These are phyloP conservation scores for Lottia gigantea DNA, from an alignment of 2,888 invertebrate genomes.

Conservation along the genomic window DNA sequence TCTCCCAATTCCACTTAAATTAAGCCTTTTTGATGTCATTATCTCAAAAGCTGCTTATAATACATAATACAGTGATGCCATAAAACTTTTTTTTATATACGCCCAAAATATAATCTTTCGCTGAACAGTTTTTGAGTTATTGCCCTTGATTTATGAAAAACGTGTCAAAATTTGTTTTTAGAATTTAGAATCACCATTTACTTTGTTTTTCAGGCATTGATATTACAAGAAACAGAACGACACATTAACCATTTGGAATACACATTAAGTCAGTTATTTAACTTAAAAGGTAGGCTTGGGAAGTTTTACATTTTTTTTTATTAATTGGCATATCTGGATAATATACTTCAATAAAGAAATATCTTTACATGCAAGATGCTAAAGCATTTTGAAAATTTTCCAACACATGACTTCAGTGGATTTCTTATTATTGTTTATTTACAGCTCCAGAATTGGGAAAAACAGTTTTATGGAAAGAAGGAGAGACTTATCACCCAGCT, in stretches of 20 bases:
- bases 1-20: no score
- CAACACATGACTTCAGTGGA: no score
- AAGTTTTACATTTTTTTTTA: neutral
- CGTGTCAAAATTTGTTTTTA: no score
- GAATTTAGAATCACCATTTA: neutral
- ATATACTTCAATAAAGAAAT: no score
- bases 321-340: neutral
- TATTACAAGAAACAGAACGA: conserved; percentile 58
- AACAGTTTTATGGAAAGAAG: conserved; percentile 42
- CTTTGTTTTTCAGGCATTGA: conserved; percentile 50
- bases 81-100: no score
- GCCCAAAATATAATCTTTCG: no score
- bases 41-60: neutral
- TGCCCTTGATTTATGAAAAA: no score
- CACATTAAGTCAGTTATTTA: conserved; percentile 35
- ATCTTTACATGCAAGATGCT: no score
- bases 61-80: no score
- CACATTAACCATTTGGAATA: conserved; percentile 58
- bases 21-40: neutral
- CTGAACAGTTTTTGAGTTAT: no score
- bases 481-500: conserved; percentile 32
- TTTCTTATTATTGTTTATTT: neutral
- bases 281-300: conserved; percentile 40
- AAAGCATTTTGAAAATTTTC: no score
- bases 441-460: conserved; percentile 43